Evolutionary conservation across 2,888 invertebrate species (phyloP).

Genomic region (Ptilodon capucinus): DNA sequence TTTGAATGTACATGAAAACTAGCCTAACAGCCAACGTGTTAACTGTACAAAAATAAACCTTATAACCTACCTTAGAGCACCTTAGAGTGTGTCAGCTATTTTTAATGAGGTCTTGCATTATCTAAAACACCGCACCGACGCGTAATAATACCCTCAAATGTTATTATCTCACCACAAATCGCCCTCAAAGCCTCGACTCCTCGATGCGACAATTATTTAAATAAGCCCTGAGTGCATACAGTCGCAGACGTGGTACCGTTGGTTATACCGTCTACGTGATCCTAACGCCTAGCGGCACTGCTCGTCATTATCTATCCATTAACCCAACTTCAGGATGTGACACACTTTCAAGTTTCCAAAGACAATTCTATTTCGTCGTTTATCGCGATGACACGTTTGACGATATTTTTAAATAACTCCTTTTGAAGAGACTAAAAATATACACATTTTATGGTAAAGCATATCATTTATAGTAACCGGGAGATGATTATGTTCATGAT

Average conservation of each 20-base stretch:
- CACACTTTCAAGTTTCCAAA: constrained; percentile 57
- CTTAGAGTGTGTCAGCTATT: background rate
- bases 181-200: constrained; percentile 41
- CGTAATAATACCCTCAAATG: constrained; percentile 32
- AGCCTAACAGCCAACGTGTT: too few relatives aligned
- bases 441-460: background rate
- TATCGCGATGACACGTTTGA: constrained; percentile 31
- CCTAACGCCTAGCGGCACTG: constrained; percentile 61
- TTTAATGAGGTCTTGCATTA: constrained; percentile 14
- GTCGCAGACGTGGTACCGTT: constrained; percentile 60
- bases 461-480: constrained; percentile 8
- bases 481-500: constrained; percentile 13
- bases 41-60: background rate
- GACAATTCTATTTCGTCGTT: constrained; percentile 36
- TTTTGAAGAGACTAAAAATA: background rate
- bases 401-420: constrained; percentile 9
- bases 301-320: constrained; percentile 64
- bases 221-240: constrained; percentile 55
- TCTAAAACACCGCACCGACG: constrained; percentile 25
- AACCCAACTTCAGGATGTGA: constrained; percentile 64
- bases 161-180: constrained; percentile 47
- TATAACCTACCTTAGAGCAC: background rate
- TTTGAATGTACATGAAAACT: too few relatives aligned
- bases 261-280: constrained; percentile 72
- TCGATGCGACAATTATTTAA: constrained; percentile 67